Evolutionary conservation across 2,888 invertebrate genomes (phyloP).

Genomic region (Girardia tigrina): DNA sequence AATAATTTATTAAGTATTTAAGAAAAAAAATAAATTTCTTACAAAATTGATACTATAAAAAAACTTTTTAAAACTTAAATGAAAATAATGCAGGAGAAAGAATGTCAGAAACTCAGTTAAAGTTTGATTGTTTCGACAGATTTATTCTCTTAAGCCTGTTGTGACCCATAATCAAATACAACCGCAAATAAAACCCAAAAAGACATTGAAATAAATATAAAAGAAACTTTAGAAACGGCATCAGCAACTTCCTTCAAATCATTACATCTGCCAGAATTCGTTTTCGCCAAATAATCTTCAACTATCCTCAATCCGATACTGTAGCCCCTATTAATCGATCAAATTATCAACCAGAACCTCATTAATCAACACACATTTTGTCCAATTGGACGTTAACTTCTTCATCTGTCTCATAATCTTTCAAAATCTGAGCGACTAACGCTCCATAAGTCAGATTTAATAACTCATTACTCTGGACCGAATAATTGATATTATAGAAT

Average conservation of each 20-base stretch:
- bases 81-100: no score
- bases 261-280: conserved; percentile 72
- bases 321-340: conserved; percentile 59
- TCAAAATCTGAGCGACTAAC: conserved; percentile 83
- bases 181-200: no score
- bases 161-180: no score
- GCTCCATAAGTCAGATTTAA: conserved; percentile 94
- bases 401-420: conserved; percentile 86
- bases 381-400: conserved; percentile 80
- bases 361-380: conserved; percentile 44
- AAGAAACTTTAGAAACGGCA: conserved; percentile 49
- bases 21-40: no score
- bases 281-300: conserved; percentile 77
- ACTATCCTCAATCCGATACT: conserved; percentile 93
- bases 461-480: conserved; percentile 76
- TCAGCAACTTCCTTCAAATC: conserved; percentile 94
- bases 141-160: no score
- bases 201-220: neutral
- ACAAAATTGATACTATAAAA: no score
- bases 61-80: no score
- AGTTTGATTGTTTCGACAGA: no score
- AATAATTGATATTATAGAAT: neutral
- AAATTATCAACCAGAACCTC: conserved; percentile 55
- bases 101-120: no score
- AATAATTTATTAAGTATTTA: no score